phyloP scores from a whole-genome alignment of 2,113 vertebrate genomes.

The Clarias batrachus region DNA sequence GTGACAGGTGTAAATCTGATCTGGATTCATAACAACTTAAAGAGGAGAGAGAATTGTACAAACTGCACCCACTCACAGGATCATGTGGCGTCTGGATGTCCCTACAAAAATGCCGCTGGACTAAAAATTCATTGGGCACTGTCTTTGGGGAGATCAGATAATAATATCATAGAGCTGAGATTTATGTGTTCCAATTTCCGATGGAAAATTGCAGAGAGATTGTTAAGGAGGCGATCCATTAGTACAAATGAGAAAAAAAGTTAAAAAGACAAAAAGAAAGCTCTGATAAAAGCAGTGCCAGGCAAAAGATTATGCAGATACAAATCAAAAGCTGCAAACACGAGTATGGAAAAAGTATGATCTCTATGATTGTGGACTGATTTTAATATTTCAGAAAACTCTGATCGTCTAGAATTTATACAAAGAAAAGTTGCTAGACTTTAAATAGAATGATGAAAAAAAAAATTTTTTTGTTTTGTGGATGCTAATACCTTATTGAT shows the following conservation, averaged over 20 bases:
- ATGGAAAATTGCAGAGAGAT: not conserved
- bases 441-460: too few relatives aligned
- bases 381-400: too few relatives aligned
- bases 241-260: not conserved
- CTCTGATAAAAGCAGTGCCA: conserved; percentile 16
- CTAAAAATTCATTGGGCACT: not conserved
- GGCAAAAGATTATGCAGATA: too few relatives aligned
- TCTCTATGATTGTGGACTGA: not conserved
- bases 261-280: not conserved
- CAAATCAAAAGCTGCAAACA: not conserved
- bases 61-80: not conserved
- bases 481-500: not conserved
- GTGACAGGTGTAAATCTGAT: conserved; percentile 18
- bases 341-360: not conserved
- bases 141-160: not conserved
- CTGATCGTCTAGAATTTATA: not conserved
- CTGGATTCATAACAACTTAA: conserved; percentile 29
- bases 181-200: not conserved
- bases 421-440: not conserved
- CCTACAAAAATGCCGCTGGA: not conserved
- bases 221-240: not conserved
- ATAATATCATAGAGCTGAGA: not conserved
- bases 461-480: not conserved
- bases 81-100: not conserved
- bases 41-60: conserved; percentile 14